Conservation (phyloP, 2,888 invertebrate species). For the Philereme vetulata region DNA sequence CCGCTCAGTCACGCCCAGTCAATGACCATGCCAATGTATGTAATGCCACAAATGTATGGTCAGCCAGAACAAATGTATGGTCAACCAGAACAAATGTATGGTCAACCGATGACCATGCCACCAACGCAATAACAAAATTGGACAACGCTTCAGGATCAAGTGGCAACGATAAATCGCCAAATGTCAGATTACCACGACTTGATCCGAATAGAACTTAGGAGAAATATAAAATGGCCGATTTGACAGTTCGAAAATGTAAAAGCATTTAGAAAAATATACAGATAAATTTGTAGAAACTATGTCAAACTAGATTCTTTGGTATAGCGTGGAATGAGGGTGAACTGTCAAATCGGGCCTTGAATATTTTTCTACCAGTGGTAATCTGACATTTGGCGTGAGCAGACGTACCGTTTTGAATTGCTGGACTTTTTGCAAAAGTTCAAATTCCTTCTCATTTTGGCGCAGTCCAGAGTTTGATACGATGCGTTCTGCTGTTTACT, state of each 20-base stretch:
- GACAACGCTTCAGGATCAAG: slow-evolving; percentile 73
- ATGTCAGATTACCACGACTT: slow-evolving; percentile 80
- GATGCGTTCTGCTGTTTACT: slow-evolving; percentile 51
- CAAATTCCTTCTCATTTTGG: slow-evolving; percentile 42
- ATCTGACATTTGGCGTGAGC: slow-evolving; percentile 78
- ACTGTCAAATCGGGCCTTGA: slow-evolving; percentile 34
- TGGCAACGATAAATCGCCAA: slow-evolving; percentile 68
- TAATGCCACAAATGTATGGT: slow-evolving; percentile 66
- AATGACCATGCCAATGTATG: slow-evolving; percentile 78
- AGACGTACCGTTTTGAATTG: slow-evolving; percentile 69
- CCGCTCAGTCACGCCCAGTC: slow-evolving; percentile 68
- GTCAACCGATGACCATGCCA: slow-evolving; percentile 60
- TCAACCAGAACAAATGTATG: slow-evolving; percentile 63
- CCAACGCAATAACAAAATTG: slow-evolving; percentile 69
- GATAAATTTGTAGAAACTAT: background rate
- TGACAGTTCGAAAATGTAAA: slow-evolving; percentile 9
- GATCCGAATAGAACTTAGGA: slow-evolving; percentile 56
- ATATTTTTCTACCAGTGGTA: slow-evolving; percentile 55
- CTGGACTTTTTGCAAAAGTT: slow-evolving; percentile 54
- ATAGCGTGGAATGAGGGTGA: background rate
- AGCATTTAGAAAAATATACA: slow-evolving; percentile 10
- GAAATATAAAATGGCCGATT: slow-evolving; percentile 26
- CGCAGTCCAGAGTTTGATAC: slow-evolving; percentile 60
- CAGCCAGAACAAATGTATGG: slow-evolving; percentile 63
- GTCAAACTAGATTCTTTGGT: background rate